These are phyloP conservation scores for Heliconius erato DNA, from an alignment of 2,888 invertebrate genomes.

Conservation along the genomic window DNA sequence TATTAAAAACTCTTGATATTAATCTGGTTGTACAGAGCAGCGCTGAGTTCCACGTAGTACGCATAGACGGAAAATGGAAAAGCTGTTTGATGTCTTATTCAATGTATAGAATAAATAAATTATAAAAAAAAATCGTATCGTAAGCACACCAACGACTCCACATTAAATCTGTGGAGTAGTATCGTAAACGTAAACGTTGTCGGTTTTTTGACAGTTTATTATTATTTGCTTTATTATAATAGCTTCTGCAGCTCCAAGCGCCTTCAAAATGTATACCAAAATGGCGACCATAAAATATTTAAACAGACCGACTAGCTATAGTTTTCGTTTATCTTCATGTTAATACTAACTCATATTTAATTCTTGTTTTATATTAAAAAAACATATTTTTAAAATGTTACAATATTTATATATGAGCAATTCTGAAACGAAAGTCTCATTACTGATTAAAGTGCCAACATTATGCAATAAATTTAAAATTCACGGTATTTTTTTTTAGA, in stretches of 20 bases:
- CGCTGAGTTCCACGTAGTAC: no score
- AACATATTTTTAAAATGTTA: neutral
- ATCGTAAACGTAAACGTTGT: neutral
- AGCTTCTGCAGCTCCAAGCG: neutral
- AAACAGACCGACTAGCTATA: neutral
- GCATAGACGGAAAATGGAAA: no score
- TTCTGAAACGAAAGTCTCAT: neutral
- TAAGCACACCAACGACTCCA: neutral
- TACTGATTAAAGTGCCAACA: neutral
- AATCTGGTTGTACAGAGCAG: no score
- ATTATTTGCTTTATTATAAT: neutral
- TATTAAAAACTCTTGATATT: no score
- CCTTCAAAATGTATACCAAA: neutral
- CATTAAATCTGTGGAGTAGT: neutral
- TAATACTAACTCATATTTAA: neutral
- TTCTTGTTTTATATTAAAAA: neutral
- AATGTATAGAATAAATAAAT: no score
- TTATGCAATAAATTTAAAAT: neutral
- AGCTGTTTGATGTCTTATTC: no score
- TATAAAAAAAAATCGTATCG: no score
- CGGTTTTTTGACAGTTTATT: neutral
- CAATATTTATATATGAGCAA: neutral
- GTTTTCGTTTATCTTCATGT: neutral
- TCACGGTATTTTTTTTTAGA: neutral
- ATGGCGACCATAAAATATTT: neutral